These are phyloP conservation scores for Dryadula phaetusa DNA, from an alignment of 2,888 invertebrate species.

Conservation along the genomic window DNA sequence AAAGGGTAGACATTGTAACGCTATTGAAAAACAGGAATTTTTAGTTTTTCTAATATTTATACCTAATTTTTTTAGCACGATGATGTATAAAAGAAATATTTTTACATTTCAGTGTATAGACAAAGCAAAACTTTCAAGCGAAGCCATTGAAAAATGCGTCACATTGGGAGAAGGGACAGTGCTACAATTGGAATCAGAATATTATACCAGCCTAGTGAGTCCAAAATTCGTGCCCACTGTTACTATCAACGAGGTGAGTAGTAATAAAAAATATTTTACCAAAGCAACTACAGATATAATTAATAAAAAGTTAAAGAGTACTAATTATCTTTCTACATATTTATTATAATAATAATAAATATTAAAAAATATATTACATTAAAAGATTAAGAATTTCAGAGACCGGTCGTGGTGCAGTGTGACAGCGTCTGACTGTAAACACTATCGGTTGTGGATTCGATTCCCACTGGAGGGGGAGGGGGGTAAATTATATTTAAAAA, in stretches of 20 bases:
- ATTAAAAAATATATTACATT: too few relatives aligned
- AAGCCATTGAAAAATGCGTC: slow-evolving; percentile 56
- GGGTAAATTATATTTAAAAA: too few relatives aligned
- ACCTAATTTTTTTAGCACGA: neutral
- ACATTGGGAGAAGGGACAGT: slow-evolving; percentile 62
- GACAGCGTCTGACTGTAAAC: too few relatives aligned
- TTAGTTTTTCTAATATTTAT: neutral
- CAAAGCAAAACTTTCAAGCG: slow-evolving; percentile 51
- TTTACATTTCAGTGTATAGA: slow-evolving; percentile 64
- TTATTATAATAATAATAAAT: too few relatives aligned
- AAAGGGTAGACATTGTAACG: neutral
- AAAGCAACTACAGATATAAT: too few relatives aligned
- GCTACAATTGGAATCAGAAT: slow-evolving; percentile 79
- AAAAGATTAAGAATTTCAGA: too few relatives aligned
- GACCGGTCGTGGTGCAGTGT: too few relatives aligned
- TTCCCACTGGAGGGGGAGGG: too few relatives aligned
- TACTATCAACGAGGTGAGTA: slow-evolving; percentile 75
- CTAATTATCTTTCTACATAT: too few relatives aligned
- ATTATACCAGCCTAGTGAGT: slow-evolving; percentile 63
- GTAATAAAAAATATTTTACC: neutral
- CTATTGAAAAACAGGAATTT: neutral
- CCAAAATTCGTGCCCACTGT: slow-evolving; percentile 83
- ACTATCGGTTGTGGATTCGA: too few relatives aligned
- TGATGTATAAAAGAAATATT: neutral
- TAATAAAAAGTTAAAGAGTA: too few relatives aligned